These are phyloP conservation scores for Drosophila lowei DNA, from an alignment of 1,140 invertebrate species.

Conservation along the genomic window DNA sequence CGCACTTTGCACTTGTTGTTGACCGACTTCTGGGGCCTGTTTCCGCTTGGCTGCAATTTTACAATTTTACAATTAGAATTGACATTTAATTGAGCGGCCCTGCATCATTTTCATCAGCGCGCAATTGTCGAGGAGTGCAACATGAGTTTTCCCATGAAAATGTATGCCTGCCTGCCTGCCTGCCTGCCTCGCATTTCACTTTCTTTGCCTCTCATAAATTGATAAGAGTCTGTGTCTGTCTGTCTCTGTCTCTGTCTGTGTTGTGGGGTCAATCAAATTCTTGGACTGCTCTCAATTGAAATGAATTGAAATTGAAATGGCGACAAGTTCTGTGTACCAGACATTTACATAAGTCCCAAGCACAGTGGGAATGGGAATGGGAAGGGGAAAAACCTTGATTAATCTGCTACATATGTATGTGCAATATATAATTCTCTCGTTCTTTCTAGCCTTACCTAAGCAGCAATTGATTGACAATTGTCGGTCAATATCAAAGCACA, in stretches of 20 bases:
- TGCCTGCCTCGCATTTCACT: conserved; percentile 37
- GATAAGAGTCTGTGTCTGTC: conserved; percentile 19
- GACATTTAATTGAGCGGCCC: conserved; percentile 50
- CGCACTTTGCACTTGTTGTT: conserved; percentile 45
- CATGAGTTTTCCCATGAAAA: conserved; percentile 50
- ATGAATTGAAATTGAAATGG: conserved; percentile 53
- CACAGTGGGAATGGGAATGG: conserved; percentile 18
- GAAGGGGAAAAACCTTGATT: conserved; percentile 39
- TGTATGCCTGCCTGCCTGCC: neutral
- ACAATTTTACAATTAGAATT: conserved; percentile 47
- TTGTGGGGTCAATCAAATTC: conserved; percentile 39
- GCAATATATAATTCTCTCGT: neutral
- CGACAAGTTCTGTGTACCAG: conserved; percentile 31
- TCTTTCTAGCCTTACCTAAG: conserved; percentile 12
- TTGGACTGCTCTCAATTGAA: conserved; percentile 46
- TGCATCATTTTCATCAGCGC: conserved; percentile 18
- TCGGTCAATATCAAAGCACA: conserved; percentile 56
- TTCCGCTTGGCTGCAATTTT: conserved; percentile 42
- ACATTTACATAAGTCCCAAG: conserved; percentile 38
- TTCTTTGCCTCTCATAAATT: conserved; percentile 29
- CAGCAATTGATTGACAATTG: conserved; percentile 60
- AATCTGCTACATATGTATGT: conserved; percentile 2
- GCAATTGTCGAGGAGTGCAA: conserved; percentile 18
- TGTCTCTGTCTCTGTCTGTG: neutral
- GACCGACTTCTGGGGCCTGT: conserved; percentile 8